Percentiles rank a stretch among this genome's conserved stretches.
Evolutionary conservation across 2,113 vertebrate genomes (phyloP).

Genomic region (Pelecanus crispus): DNA sequence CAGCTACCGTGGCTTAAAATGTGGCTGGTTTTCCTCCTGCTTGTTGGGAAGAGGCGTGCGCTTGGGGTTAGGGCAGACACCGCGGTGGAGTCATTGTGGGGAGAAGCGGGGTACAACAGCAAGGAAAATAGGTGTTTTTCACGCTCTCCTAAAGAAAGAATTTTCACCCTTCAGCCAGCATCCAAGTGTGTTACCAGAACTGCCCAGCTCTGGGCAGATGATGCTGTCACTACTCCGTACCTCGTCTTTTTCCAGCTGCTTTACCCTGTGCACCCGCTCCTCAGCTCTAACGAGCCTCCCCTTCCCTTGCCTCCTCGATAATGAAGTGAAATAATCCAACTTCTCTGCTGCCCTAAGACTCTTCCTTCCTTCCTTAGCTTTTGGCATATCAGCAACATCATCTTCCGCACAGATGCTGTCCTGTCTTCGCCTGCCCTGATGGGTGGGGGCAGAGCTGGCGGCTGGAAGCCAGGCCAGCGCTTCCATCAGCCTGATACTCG

Average conservation of each 20-base stretch:
- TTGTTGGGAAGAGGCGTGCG: not conserved
- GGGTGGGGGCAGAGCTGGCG: not conserved
- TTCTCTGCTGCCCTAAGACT: not conserved
- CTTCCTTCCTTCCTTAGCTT: not conserved
- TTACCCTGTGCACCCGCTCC: not conserved
- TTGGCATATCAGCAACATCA: not conserved
- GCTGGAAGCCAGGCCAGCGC: not conserved
- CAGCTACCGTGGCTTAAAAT: not conserved
- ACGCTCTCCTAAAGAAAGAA: not conserved
- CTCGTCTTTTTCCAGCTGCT: not conserved
- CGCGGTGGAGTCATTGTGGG: fast-evolving
- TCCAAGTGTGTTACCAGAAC: not conserved
- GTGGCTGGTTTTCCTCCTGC: not conserved
- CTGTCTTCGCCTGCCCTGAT: not conserved
- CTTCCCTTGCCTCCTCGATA: not conserved
- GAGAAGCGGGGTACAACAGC: not conserved
- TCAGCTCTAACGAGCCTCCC: not conserved
- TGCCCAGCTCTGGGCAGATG: not conserved
- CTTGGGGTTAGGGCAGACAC: not conserved
- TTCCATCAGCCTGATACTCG: not conserved
- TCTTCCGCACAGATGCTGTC: not conserved
- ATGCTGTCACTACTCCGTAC: not conserved
- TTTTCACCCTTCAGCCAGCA: not conserved
- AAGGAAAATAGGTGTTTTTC: not conserved
- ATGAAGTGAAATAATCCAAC: not conserved